Evolutionary conservation across 2,797 vertebrate species (phyloP).

Genomic region (Periophthalmus magnuspinnatus): DNA sequence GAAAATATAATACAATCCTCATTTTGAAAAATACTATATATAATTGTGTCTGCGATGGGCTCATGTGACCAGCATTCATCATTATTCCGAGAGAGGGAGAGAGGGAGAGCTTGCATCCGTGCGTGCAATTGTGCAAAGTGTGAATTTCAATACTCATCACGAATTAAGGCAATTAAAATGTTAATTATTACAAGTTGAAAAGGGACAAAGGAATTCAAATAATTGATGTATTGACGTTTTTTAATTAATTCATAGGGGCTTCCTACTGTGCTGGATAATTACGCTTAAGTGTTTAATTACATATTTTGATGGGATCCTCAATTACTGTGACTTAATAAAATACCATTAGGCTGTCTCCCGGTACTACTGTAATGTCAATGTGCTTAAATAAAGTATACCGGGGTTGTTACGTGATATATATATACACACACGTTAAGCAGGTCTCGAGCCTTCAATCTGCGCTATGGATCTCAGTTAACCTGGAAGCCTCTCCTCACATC

Average conservation of each 20-base stretch:
- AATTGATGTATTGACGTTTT: conserved; percentile 89
- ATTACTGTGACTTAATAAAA: conserved; percentile 92
- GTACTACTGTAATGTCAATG: conserved; percentile 75
- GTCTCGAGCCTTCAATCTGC: conserved; percentile 74
- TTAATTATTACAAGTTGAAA: conserved; percentile 80
- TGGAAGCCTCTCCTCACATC: conserved; percentile 74
- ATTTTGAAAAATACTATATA: background rate
- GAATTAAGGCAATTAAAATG: conserved; percentile 80
- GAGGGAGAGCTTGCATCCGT: conserved; percentile 46
- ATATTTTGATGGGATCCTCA: conserved; percentile 95
- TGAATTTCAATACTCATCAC: conserved; percentile 71
- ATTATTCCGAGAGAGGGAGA: conserved; percentile 35
- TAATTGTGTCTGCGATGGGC: conserved; percentile 27
- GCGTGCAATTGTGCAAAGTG: conserved; percentile 57
- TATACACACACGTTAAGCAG: conserved; percentile 22
- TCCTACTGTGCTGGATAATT: conserved; percentile 90
- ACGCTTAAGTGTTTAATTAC: conserved; percentile 95
- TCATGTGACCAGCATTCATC: conserved; percentile 47
- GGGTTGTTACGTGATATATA: conserved; percentile 50
- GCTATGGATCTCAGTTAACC: conserved; percentile 82
- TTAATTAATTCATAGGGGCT: conserved; percentile 90
- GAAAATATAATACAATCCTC: background rate
- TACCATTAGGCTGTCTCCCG: conserved; percentile 87
- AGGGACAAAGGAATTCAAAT: conserved; percentile 86
- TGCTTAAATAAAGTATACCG: conserved; percentile 80